Base-by-base conservation (phyloP, 2,888 invertebrate genomes). In the Agrotis segetum region DNA sequence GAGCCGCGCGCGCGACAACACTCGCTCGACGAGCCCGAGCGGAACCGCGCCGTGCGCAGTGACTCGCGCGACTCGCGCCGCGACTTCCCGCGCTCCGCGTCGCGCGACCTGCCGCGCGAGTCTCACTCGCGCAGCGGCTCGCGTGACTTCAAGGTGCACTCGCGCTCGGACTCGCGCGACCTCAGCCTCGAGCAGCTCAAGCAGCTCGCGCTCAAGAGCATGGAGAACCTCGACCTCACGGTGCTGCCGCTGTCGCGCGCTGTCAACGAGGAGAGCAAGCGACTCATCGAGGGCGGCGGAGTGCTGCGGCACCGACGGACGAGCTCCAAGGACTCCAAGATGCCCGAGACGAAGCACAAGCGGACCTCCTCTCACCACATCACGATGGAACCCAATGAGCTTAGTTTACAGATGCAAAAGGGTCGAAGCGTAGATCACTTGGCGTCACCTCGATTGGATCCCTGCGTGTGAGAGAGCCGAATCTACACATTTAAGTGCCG, bases 251-350 rank as follows among this genome's bases (percentile, higher is more conserved):
- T 93, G n/a, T 79, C 91, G 70, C 92, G 91, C 52, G 89, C 92
- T 87, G 90, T 81, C 40, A 96, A 95, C 89, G 96, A 96, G 81
- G 96, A 96, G 85, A 95, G 94, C 89, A 94, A 94, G 88, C 93
- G 96, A 66, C 90, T 96, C 40, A 91, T 96, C 75, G 95, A 95
- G 63, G 88, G 92, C 79, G 90, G 90, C 65, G 94, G 93, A 70
- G 95, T 91, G 74, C 90, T 97, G 76, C 94, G 97, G 2, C 97
- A 97, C 91, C 95, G 97, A 6, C 95, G 97, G 84, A 97, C 97
- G 53, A 96, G 96, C 85, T 97, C 97, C n/a, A 96, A 95, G 84
- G 97, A 97, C 87, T 85, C 94, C 74, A 92, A 93, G 85, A 89
- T 91, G 71, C 90, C 92, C n/a, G 90, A 89, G 65, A 76, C 85